A percentile compares a stretch with the other conserved stretches of the same genome.
These are phyloP conservation scores for Mobula hypostoma DNA, from an alignment of 2,113 vertebrate species.

Conservation along the genomic window DNA sequence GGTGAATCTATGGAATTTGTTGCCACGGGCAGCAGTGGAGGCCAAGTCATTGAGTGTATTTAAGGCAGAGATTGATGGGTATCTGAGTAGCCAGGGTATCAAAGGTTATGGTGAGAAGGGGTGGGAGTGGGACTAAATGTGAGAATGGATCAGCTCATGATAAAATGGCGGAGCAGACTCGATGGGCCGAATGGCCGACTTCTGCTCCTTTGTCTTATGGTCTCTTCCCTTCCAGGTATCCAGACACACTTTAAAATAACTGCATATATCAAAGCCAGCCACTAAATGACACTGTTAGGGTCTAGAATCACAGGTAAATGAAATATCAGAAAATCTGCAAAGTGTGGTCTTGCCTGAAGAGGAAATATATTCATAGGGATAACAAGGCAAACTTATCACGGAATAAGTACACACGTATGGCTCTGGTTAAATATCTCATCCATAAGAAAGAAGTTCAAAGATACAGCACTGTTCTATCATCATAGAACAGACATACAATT, in stretches of 20 bases:
- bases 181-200: too few species aligned
- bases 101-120: too few species aligned
- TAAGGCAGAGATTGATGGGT: too few species aligned
- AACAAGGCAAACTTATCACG: background rate
- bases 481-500: background rate
- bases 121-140: too few species aligned
- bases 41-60: too few species aligned
- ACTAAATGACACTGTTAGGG: background rate
- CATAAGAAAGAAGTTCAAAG: background rate
- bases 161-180: too few species aligned
- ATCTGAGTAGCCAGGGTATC: too few species aligned
- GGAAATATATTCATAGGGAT: too few species aligned
- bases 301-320: background rate
- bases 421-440: background rate
- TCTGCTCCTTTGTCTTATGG: background rate
- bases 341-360: background rate
- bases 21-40: too few species aligned
- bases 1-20: too few species aligned
- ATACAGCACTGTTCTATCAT: background rate
- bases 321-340: background rate
- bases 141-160: too few species aligned
- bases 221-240: background rate
- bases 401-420: background rate
- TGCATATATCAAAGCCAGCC: background rate
- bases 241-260: background rate